Base-by-base conservation (phyloP, 1,140 invertebrate genomes). In the Branchinecta lynchi region DNA sequence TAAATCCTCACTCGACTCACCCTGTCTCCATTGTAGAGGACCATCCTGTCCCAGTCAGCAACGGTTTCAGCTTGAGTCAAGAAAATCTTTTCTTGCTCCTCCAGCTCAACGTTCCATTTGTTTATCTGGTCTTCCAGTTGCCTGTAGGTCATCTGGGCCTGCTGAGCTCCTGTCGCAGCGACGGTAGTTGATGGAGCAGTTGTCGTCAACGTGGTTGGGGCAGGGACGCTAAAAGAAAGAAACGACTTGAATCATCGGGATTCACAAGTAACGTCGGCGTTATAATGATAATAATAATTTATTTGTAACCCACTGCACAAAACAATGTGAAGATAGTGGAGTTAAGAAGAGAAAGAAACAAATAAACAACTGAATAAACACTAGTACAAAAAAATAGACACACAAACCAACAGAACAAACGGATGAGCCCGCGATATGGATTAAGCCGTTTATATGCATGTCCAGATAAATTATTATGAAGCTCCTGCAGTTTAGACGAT, bases 121-220 rank as follows among this genome's bases (percentile, higher is more conserved):
- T 96, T 97, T 66, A 96, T 93, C 3, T 85, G 84, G 75, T 97
- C 93, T 79, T 97, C 92, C 21, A 97, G 77, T 76, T 96, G 90
- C 32, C 86, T 84, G 76, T 93, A 97, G 17, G 86, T 92, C 75
- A 96, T 71, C 45, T 66, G 66, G 43, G 66, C 65, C 66, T 71
- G n/a, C 8, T 69, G 44, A 8, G 72, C 43, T 65, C 72, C 60
- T 20, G 72, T 68, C 15, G 70, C 67, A n/a, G 70, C 21, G 51
- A 72, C 21, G 67, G 71, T 66, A 2, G 71, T 45, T 21, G 72
- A 44, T 12, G 73, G 21, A 10, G 51, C 45, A 0, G 72, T 8
- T 44, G 65, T 69, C 43, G 74, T 21, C 45, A 73, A 32, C 9
- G 73, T 44, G 10, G 69, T 60, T 9, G 70, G 44, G 60, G 73